Conservation (phyloP, 1,140 invertebrate genomes). For the Drosophila athabasca region DNA sequence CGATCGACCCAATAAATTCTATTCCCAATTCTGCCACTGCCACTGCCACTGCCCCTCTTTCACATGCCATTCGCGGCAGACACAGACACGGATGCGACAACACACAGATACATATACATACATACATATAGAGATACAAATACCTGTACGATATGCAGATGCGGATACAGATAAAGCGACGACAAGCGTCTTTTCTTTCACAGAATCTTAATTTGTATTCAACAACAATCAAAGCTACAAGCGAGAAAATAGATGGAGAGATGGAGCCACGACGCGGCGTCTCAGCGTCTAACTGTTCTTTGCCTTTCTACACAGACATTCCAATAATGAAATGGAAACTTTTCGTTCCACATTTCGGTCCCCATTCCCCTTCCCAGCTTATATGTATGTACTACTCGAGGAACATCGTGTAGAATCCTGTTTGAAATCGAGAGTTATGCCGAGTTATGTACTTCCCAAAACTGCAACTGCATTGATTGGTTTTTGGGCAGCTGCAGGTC, state of each 20-base stretch:
- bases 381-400: neutral
- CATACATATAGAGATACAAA: conserved; percentile 20
- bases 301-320: conserved; percentile 72
- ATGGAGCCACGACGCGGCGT: conserved; percentile 23
- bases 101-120: neutral
- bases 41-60: conserved; percentile 18
- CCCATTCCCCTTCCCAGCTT: neutral
- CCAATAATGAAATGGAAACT: conserved; percentile 72
- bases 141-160: conserved; percentile 50
- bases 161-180: conserved; percentile 28
- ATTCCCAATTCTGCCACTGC: conserved; percentile 34
- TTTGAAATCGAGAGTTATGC: too few species aligned
- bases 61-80: conserved; percentile 16
- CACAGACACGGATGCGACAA: conserved; percentile 15
- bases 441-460: too few species aligned
- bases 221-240: conserved; percentile 25
- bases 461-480: too few species aligned
- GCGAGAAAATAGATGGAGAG: conserved; percentile 8
- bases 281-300: conserved; percentile 73
- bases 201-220: conserved; percentile 70
- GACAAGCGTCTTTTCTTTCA: conserved; percentile 46
- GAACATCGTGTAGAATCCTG: conserved; percentile 5
- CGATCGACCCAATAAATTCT: conserved; percentile 55
- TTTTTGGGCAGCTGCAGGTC: conserved; percentile 24
- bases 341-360: conserved; percentile 27